Evolutionary conservation across 2,113 vertebrate species (phyloP).

Genomic region (Pardalotus punctatus): DNA sequence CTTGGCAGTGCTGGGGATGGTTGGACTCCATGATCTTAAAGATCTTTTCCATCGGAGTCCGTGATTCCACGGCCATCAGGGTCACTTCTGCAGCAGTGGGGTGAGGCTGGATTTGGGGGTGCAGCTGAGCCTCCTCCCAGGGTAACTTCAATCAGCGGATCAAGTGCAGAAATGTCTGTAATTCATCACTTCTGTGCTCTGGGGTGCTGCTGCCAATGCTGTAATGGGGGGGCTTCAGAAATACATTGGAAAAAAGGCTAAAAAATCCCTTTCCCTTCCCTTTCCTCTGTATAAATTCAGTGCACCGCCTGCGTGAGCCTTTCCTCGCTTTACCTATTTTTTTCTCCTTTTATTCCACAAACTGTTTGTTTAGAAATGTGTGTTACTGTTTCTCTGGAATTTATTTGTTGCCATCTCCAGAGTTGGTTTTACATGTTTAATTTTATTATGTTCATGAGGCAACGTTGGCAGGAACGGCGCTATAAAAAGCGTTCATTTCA

Average conservation of each 20-base stretch:
- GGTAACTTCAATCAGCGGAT: not conserved
- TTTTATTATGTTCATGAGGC: constrained; percentile 45
- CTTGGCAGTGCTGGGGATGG: not conserved
- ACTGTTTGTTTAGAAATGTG: not conserved
- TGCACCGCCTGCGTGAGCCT: fast-evolving
- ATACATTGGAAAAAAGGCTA: not conserved
- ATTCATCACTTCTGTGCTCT: not conserved
- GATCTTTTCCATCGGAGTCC: not conserved
- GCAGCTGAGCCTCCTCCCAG: not conserved
- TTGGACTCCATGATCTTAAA: not conserved
- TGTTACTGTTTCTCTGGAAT: not conserved
- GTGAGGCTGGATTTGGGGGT: not conserved
- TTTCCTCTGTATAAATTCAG: not conserved
- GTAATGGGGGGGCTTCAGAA: not conserved
- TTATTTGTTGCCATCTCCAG: constrained; percentile 22
- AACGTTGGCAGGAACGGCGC: constrained; percentile 40
- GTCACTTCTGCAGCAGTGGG: not conserved
- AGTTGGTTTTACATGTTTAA: constrained; percentile 48
- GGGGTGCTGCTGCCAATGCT: not conserved
- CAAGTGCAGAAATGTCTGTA: not conserved
- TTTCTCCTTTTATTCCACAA: not conserved
- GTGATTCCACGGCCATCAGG: fast-evolving
- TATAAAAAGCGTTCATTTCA: constrained; percentile 50
- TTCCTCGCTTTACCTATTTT: not conserved
- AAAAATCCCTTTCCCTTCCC: not conserved